Base-by-base conservation (phyloP, 1,140 invertebrate genomes). In the Apis florea region DNA sequence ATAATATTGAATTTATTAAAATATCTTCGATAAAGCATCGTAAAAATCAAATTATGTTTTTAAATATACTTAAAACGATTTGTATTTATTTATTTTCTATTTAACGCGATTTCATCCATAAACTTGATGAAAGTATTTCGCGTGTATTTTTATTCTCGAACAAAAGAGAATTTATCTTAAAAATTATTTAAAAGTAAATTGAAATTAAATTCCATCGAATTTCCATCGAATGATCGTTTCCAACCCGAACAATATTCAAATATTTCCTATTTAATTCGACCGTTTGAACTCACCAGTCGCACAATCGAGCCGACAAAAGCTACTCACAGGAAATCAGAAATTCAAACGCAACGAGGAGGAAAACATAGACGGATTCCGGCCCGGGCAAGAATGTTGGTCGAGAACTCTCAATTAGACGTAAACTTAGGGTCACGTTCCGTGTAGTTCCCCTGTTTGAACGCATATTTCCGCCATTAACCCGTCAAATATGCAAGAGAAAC, bases 331-430 rank as follows among this genome's bases (percentile, higher is more conserved):
- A 53, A 49, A 21, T 2, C 0, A 40, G 73, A 51, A 51, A 40
- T 11, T 31, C 19, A 49, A 64, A 51, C 31, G 49, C 31, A 49
- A 4, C 70, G 54, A 12, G 31, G 21, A 3, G 73, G 47, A 64
- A 75, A 64, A 47, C 51, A 68, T 6, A 24, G 21, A 56, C 26
- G n/a, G 47, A 71, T 61, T 15, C 21, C 47, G 10, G 26, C 19
- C 47, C 51, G 31, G 24, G 31, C n/a, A 63, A 53, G 74, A 64
- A 54, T 56, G 61, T 47, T n/a, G 31, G 31, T 53, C 5, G n/a
- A 74, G 71, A 15, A 56, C 61, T 74, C 79, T 40, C 15, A 80
- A 80, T 80, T 80, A 74, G 51, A 40, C 15, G 40, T 17, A 53
- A 56, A 74, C 15, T 80, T 51, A 24, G 26, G 47, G 17, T 17